A percentile compares a stretch with the other conserved stretches of the same genome.
Conservation (phyloP, 2,888 invertebrate genomes). For the Lumbricus terrestris region DNA sequence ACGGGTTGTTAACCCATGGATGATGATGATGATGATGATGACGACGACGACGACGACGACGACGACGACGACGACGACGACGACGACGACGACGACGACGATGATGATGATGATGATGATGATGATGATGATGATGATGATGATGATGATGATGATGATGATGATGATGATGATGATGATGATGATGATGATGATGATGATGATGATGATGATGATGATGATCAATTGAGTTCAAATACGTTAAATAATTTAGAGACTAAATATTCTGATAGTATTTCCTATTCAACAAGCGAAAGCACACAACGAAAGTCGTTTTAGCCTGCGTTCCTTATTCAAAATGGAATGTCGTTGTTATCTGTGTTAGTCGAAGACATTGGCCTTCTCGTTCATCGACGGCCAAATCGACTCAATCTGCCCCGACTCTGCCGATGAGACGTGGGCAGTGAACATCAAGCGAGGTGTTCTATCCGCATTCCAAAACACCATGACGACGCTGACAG, state of each 20-base stretch:
- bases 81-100: background rate
- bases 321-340: background rate
- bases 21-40: too few relatives aligned
- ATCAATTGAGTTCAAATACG: background rate
- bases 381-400: slow-evolving; percentile 76
- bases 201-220: too few relatives aligned
- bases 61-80: background rate
- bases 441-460: slow-evolving; percentile 86
- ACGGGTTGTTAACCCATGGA: too few relatives aligned
- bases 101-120: too few relatives aligned
- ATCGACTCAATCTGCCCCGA: slow-evolving; percentile 77
- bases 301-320: background rate
- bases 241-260: background rate
- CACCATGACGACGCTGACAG: slow-evolving; percentile 67
- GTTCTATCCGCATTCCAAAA: slow-evolving; percentile 85
- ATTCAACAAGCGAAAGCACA: background rate
- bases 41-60: background rate
- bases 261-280: background rate
- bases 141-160: too few relatives aligned
- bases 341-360: background rate
- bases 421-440: slow-evolving; percentile 72
- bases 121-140: too few relatives aligned
- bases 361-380: slow-evolving; percentile 64
- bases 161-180: too few relatives aligned
- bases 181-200: too few relatives aligned